Percentiles rank a stretch among this genome's conserved stretches.
Conservation (phyloP, 2,888 invertebrate genomes). For the Drosophila diplacantha region DNA sequence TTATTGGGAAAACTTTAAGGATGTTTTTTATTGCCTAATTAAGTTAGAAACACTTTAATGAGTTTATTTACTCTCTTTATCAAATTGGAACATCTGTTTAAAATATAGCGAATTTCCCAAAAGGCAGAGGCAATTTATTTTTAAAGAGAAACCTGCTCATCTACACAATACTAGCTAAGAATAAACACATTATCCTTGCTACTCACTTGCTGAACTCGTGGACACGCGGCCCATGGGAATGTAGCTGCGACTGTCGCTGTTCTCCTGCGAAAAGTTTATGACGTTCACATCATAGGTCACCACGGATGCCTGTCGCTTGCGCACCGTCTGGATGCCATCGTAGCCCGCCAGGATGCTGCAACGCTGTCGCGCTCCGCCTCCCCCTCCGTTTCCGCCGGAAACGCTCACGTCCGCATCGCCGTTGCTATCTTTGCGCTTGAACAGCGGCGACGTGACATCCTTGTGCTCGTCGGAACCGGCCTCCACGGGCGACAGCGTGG, state of each 20-base stretch:
- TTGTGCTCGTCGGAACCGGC: conserved; percentile 61
- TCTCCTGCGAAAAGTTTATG: conserved; percentile 78
- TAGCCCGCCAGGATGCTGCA: conserved; percentile 71
- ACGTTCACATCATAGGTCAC: conserved; percentile 78
- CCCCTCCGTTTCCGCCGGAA: conserved; percentile 49
- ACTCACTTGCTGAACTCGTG: conserved; percentile 78
- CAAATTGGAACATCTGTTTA: neutral
- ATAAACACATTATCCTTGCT: neutral
- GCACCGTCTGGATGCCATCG: conserved; percentile 74
- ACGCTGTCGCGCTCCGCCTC: conserved; percentile 49
- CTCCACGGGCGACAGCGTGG: conserved; percentile 75
- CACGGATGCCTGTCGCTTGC: conserved; percentile 77
- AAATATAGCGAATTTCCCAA: conserved; percentile 1
- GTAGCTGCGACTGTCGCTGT: conserved; percentile 76
- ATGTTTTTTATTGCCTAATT: neutral
- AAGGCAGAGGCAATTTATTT: neutral
- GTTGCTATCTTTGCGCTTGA: conserved; percentile 67
- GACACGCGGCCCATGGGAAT: conserved; percentile 78
- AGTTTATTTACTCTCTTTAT: neutral
- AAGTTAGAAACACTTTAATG: neutral
- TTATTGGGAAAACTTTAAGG: neutral
- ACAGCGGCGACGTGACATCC: conserved; percentile 73
- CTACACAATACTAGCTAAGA: neutral
- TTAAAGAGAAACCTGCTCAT: conserved; percentile 8
- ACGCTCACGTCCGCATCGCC: conserved; percentile 60